Conservation (phyloP, 2,888 invertebrate species). For the Allygus modestus region DNA sequence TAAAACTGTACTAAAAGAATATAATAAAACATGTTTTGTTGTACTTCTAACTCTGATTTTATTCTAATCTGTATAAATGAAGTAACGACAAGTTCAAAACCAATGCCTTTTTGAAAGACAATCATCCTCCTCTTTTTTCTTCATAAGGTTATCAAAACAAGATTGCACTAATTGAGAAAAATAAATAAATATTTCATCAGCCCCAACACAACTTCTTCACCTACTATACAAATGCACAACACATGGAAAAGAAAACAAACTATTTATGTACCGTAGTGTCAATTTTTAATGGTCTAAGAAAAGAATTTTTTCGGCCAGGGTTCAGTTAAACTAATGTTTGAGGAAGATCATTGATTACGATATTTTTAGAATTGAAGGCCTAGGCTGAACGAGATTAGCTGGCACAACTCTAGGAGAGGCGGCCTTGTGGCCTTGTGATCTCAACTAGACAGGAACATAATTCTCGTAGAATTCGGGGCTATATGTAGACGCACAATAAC, state of each 20-base stretch:
- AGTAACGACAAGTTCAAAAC: too few relatives aligned
- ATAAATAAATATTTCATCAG: background rate
- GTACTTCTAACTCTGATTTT: too few relatives aligned
- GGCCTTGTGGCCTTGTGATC: background rate
- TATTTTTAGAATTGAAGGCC: slow-evolving; percentile 57
- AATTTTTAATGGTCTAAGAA: background rate
- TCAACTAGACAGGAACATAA: slow-evolving; percentile 2
- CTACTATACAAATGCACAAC: too few relatives aligned
- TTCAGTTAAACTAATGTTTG: slow-evolving; percentile 17
- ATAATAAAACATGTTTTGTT: too few relatives aligned
- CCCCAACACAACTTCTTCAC: too few relatives aligned
- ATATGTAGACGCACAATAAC: background rate
- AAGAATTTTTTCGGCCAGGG: background rate
- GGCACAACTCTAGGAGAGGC: background rate
- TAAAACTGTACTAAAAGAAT: too few relatives aligned
- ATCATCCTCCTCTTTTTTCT: background rate
- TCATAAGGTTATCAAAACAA: slow-evolving; percentile 1
- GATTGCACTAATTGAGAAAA: background rate
- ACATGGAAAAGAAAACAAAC: too few relatives aligned
- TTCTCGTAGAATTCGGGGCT: background rate
- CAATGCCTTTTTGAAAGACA: background rate
- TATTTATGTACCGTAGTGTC: too few relatives aligned
- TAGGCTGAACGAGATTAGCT: slow-evolving; percentile 49
- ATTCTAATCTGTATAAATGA: too few relatives aligned
- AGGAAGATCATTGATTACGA: slow-evolving; percentile 35